These are phyloP conservation scores for Gordius sp. DNA, from an alignment of 2,888 invertebrate genomes.

Conservation along the genomic window DNA sequence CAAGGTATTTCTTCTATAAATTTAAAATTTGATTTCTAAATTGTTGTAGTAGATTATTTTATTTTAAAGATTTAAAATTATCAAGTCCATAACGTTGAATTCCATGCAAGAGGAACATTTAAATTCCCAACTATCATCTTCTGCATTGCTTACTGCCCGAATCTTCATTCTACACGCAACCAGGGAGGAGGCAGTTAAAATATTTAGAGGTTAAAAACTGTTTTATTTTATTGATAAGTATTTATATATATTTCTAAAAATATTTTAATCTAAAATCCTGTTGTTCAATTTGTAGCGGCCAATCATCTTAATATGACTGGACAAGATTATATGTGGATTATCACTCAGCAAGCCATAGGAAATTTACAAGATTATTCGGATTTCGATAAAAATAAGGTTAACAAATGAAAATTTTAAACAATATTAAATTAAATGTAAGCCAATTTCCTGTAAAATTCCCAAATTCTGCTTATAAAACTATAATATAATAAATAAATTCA, in stretches of 20 bases:
- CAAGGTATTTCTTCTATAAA: slow-evolving; percentile 19
- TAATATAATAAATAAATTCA: too few species aligned
- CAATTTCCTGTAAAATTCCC: too few species aligned
- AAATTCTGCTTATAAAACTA: too few species aligned
- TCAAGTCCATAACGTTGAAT: slow-evolving; percentile 23
- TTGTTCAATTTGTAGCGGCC: slow-evolving; percentile 39
- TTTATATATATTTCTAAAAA: neutral
- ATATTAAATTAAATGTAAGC: neutral
- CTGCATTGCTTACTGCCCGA: slow-evolving; percentile 44
- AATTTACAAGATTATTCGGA: slow-evolving; percentile 18
- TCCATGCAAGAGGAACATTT: neutral
- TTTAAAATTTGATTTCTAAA: slow-evolving; percentile 9
- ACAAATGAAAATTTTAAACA: neutral
- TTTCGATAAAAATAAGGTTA: slow-evolving; percentile 2
- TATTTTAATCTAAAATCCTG: slow-evolving; percentile 38
- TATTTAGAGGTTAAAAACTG: slow-evolving; percentile 19
- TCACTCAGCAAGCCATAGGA: slow-evolving; percentile 42
- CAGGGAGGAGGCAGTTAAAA: slow-evolving; percentile 43
- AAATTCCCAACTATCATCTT: neutral
- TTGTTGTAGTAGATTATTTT: neutral
- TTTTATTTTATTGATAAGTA: neutral
- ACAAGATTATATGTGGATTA: slow-evolving; percentile 84
- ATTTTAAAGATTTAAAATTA: slow-evolving; percentile 23
- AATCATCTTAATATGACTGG: slow-evolving; percentile 47
- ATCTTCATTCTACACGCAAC: slow-evolving; percentile 74